Conservation (phyloP, 1,140 invertebrate genomes). For the Heliothis subflexa region DNA sequence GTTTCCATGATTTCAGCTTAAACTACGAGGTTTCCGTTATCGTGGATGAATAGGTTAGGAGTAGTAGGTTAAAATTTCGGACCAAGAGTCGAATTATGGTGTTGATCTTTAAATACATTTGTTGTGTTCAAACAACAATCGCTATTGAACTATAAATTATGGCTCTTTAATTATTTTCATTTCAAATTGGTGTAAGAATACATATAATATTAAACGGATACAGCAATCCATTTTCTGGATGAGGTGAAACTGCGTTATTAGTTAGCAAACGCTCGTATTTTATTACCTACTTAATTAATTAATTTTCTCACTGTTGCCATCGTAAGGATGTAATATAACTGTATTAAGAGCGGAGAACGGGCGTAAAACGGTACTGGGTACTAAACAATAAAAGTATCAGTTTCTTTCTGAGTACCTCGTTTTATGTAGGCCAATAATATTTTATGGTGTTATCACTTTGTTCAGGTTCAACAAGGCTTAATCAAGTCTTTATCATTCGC, state of each 20-base stretch:
- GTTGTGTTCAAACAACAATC: no score
- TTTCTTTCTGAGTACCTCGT: background rate
- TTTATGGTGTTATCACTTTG: background rate
- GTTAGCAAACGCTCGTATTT: background rate
- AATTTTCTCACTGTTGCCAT: background rate
- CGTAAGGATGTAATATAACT: slow-evolving; percentile 7
- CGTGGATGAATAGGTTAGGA: no score
- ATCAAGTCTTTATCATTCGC: no score
- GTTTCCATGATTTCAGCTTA: no score
- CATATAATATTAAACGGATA: background rate
- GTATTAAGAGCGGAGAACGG: slow-evolving; percentile 16
- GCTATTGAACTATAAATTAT: no score
- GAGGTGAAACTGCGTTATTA: slow-evolving; percentile 5
- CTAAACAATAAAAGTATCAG: slow-evolving; percentile 9
- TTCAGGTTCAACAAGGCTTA: no score
- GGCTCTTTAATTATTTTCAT: no score
- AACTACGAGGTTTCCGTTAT: no score
- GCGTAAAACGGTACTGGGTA: background rate
- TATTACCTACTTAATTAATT: slow-evolving; percentile 3
- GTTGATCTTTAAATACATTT: no score
- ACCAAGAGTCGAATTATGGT: no score
- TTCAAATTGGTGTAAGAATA: no score
- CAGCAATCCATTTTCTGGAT: background rate
- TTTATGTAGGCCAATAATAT: background rate
- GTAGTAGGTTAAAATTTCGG: no score